phyloP scores from a whole-genome alignment of 53 echinoderm and acorn worm species.

The Paracentrotus lividus region DNA sequence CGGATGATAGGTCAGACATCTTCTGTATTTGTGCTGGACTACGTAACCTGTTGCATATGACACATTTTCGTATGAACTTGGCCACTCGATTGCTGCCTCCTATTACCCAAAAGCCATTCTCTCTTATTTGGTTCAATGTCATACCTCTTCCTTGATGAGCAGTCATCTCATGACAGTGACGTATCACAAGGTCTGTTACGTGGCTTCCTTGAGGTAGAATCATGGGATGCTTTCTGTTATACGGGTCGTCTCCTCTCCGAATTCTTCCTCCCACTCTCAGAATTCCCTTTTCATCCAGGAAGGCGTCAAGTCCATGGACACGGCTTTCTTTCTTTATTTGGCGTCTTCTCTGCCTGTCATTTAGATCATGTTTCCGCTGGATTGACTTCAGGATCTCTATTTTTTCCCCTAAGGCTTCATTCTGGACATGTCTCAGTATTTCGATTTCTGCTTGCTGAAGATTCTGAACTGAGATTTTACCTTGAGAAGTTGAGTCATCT shows the following conservation, averaged over 20 bases:
- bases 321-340: background rate
- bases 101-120: constrained; percentile 43
- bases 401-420: constrained; percentile 49
- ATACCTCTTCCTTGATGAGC: background rate
- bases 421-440: constrained; percentile 51
- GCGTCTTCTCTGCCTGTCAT: background rate
- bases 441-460: constrained; percentile 57
- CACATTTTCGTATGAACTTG: constrained; percentile 63
- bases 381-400: constrained; percentile 21
- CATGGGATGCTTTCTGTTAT: constrained; percentile 70
- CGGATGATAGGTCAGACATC: constrained; percentile 77
- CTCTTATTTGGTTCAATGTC: background rate
- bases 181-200: background rate
- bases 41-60: constrained; percentile 60
- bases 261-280: constrained; percentile 79
- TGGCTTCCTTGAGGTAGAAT: constrained; percentile 16
- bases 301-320: constrained; percentile 68
- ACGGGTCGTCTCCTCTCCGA: constrained; percentile 41
- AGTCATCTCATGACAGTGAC: background rate
- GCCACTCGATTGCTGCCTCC: constrained; percentile 56
- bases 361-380: background rate
- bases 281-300: constrained; percentile 60
- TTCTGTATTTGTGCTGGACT: constrained; percentile 65
- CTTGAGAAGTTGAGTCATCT: background rate
- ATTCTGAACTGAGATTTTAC: background rate